Evolutionary conservation across 2,113 vertebrate species (phyloP).

Genomic region (Corythoichthys haematopterus): DNA sequence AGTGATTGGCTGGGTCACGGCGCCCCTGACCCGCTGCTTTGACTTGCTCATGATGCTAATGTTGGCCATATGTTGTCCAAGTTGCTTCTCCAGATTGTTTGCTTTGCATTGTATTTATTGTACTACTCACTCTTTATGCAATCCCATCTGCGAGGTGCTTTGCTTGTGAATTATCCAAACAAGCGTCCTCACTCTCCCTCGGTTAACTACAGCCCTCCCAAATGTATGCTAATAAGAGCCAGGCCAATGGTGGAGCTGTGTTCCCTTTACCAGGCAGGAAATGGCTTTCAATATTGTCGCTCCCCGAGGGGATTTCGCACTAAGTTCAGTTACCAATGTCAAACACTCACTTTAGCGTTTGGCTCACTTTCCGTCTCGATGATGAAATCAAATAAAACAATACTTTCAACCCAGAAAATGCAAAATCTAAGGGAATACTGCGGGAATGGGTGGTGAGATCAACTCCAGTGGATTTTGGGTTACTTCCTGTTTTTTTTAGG

Average conservation of each 20-base stretch:
- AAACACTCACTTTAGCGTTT: conserved; percentile 27
- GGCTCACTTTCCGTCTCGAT: neutral
- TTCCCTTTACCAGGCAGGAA: conserved; percentile 69
- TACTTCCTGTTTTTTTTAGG: no score
- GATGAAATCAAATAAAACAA: conserved; percentile 19
- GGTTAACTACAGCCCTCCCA: conserved; percentile 58
- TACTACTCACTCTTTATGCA: conserved; percentile 25
- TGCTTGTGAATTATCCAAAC: conserved; percentile 19
- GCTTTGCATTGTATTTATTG: conserved; percentile 18
- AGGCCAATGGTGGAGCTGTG: conserved; percentile 63
- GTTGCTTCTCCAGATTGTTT: neutral
- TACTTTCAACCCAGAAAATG: conserved; percentile 9
- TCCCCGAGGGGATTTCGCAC: conserved; percentile 57
- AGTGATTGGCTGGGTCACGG: conserved; percentile 61
- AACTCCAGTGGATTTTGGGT: no score
- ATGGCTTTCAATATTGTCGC: conserved; percentile 70
- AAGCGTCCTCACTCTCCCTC: conserved; percentile 12
- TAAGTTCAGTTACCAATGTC: conserved; percentile 63
- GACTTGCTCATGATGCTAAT: conserved; percentile 68
- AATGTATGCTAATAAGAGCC: conserved; percentile 72
- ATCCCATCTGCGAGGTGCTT: conserved; percentile 45
- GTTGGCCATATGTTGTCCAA: conserved; percentile 59
- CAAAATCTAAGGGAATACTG: no score
- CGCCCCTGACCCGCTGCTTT: conserved; percentile 58
- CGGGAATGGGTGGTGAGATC: no score